Conservation (phyloP, 2,113 vertebrate species). For the Phrynosoma blainvillii region DNA sequence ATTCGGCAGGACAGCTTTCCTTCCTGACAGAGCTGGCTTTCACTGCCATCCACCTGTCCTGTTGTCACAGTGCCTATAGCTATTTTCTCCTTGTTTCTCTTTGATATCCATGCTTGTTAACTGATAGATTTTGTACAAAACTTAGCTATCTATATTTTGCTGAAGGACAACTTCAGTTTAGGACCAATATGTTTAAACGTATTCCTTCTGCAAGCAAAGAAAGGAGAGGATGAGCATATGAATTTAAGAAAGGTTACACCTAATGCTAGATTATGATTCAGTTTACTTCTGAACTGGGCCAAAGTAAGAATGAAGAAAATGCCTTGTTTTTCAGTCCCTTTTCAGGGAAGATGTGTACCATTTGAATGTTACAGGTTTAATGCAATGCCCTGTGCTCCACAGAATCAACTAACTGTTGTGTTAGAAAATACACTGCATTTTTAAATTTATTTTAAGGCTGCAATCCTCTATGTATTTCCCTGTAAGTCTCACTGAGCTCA, state of each 20-base stretch:
- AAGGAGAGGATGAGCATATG: too few species aligned
- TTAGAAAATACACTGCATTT: background rate
- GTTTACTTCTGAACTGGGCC: too few species aligned
- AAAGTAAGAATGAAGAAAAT: background rate
- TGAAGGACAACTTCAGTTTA: background rate
- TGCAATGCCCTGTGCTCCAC: constrained; percentile 22
- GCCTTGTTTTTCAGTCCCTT: background rate
- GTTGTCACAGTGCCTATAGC: too few species aligned
- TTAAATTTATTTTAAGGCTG: background rate
- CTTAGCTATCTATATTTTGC: background rate
- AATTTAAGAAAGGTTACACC: background rate
- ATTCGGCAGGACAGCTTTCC: too few species aligned
- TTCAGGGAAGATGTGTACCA: constrained; percentile 10
- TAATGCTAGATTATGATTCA: background rate
- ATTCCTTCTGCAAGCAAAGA: background rate
- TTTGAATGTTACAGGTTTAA: background rate
- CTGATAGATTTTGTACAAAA: too few species aligned
- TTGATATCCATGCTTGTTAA: background rate
- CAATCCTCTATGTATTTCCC: background rate
- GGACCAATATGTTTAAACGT: background rate
- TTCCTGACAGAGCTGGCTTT: too few species aligned
- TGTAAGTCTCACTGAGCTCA: background rate
- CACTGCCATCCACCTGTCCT: too few species aligned
- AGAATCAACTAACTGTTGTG: background rate
- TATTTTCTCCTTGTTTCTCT: too few species aligned